Evolutionary conservation across 2,113 vertebrate species (phyloP).

Genomic region (Hiodon alosoides): DNA sequence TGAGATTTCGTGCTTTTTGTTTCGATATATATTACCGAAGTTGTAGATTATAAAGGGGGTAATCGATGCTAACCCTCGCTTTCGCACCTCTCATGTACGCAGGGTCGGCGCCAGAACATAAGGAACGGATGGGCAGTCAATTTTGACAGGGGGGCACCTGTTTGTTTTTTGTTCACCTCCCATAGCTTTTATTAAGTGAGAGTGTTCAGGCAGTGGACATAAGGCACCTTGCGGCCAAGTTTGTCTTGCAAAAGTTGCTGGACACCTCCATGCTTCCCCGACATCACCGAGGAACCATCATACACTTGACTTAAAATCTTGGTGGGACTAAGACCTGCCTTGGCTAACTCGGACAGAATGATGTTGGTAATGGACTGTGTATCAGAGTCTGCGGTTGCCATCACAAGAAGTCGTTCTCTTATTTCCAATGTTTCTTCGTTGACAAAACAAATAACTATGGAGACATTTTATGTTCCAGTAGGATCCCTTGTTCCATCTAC

Average conservation of each 20-base stretch:
- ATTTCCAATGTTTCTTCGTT: too few relatives aligned
- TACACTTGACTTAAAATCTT: slow-evolving; percentile 9
- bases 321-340: not conserved
- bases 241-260: not conserved
- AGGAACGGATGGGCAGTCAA: too few relatives aligned
- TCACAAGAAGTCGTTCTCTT: too few relatives aligned
- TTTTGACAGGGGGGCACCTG: too few relatives aligned
- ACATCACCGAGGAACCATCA: not conserved
- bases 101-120: too few relatives aligned
- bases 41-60: not conserved
- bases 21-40: not conserved
- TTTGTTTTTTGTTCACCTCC: too few relatives aligned
- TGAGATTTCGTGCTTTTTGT: not conserved
- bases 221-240: not conserved
- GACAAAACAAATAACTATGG: not conserved
- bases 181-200: not conserved
- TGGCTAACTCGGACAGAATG: not conserved
- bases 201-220: not conserved
- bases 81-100: not conserved
- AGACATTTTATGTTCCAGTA: not conserved
- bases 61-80: not conserved
- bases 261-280: not conserved
- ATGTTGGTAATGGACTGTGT: too few relatives aligned
- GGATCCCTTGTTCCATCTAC: slow-evolving; percentile 18
- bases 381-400: too few relatives aligned